Evolutionary conservation across 2,888 invertebrate genomes (phyloP).

Genomic region (Amiota mariae): DNA sequence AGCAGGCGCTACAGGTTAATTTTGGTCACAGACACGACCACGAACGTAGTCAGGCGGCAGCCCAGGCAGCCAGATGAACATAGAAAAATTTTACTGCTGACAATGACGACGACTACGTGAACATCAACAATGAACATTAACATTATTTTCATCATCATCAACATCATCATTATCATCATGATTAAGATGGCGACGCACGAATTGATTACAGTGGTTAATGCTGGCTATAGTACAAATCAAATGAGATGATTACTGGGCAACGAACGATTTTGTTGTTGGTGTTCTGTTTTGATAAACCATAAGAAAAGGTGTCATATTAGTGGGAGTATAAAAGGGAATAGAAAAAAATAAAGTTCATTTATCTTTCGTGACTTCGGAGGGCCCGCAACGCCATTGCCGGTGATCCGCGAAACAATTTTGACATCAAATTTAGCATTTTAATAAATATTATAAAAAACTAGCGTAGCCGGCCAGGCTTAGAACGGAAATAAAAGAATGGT

Average conservation of each 20-base stretch:
- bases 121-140: constrained; percentile 5
- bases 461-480: no score
- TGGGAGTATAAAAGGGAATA: no score
- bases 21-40: constrained; percentile 53
- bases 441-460: no score
- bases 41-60: constrained; percentile 41
- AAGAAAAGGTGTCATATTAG: no score
- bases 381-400: no score
- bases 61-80: constrained; percentile 17
- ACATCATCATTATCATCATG: constrained; percentile 34
- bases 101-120: not conserved
- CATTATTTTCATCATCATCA: constrained; percentile 6
- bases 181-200: constrained; percentile 65
- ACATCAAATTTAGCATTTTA: no score
- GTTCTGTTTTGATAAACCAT: constrained; percentile 52
- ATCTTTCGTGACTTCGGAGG: no score
- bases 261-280: constrained; percentile 60
- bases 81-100: not conserved
- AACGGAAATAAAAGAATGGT: no score
- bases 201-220: constrained; percentile 36
- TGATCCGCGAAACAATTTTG: no score
- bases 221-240: not conserved
- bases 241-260: constrained; percentile 36
- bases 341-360: no score
- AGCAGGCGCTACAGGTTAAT: constrained; percentile 55